Conservation (phyloP, 1,140 invertebrate species). For the Pararge aegeria region DNA sequence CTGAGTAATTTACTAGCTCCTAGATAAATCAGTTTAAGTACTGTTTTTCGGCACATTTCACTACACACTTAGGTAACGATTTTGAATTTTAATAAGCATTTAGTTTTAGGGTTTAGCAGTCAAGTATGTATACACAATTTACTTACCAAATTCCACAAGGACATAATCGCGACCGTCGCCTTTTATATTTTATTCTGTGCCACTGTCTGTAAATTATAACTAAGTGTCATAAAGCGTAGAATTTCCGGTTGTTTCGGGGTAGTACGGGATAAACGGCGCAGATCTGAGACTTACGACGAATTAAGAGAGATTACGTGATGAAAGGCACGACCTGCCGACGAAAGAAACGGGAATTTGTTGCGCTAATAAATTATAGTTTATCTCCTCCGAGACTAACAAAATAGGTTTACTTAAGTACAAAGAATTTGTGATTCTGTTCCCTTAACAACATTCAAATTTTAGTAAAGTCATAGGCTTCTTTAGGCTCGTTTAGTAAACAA, state of each 20-base stretch:
- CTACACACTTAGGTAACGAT: too few relatives aligned
- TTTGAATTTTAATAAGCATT: too few relatives aligned
- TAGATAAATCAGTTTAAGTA: too few relatives aligned
- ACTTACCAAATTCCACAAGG: too few relatives aligned
- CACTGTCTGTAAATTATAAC: conserved; percentile 6
- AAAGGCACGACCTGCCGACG: conserved; percentile 15
- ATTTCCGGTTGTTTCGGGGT: conserved; percentile 13
- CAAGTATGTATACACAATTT: too few relatives aligned
- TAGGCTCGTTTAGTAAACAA: too few relatives aligned
- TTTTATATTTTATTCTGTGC: too few relatives aligned
- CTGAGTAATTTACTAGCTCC: too few relatives aligned
- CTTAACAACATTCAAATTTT: too few relatives aligned
- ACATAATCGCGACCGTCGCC: background rate
- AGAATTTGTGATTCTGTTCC: background rate
- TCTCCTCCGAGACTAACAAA: background rate
- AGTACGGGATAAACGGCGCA: conserved; percentile 9
- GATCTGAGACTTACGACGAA: conserved; percentile 18
- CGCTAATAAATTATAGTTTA: conserved; percentile 13
- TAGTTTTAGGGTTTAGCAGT: too few relatives aligned
- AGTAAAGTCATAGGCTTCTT: too few relatives aligned
- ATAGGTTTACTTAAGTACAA: background rate
- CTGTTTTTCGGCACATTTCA: too few relatives aligned
- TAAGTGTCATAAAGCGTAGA: conserved; percentile 10
- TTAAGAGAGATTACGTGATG: conserved; percentile 19
- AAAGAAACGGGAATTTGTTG: conserved; percentile 10